phyloP scores from a whole-genome alignment of 2,113 vertebrate species.

The Promerops cafer region DNA sequence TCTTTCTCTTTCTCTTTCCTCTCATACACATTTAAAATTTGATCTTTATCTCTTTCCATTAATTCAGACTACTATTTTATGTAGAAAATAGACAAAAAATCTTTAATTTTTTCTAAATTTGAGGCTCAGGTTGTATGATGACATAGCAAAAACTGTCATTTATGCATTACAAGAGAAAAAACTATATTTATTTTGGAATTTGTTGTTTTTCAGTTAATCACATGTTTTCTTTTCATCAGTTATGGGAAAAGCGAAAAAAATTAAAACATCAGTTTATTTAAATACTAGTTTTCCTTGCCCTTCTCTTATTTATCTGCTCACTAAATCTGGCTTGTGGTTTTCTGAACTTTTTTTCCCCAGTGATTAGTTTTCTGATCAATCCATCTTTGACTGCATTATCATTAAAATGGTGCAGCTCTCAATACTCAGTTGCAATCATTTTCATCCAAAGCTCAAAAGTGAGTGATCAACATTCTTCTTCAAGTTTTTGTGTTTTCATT shows the following conservation, averaged over 20 bases:
- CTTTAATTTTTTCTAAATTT: background rate
- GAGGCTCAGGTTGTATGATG: background rate
- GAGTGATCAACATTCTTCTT: background rate
- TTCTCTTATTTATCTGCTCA: background rate
- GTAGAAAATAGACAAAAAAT: background rate
- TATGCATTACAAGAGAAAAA: background rate
- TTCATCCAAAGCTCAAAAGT: background rate
- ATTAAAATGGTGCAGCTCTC: background rate
- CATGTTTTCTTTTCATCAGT: background rate
- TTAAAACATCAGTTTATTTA: background rate
- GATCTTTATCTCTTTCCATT: background rate
- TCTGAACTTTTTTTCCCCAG: background rate
- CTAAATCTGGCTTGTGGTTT: background rate
- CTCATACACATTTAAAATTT: background rate
- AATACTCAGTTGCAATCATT: background rate
- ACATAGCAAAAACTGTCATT: background rate
- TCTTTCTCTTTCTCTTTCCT: too few relatives aligned
- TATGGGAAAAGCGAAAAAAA: background rate
- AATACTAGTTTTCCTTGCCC: background rate
- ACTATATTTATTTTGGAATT: background rate
- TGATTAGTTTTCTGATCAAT: background rate
- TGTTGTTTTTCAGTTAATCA: background rate
- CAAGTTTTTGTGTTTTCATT: background rate
- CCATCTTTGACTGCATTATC: background rate
- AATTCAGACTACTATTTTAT: background rate